phyloP scores from a whole-genome alignment of 2,113 vertebrate genomes.

The Stegostoma tigrinum region DNA sequence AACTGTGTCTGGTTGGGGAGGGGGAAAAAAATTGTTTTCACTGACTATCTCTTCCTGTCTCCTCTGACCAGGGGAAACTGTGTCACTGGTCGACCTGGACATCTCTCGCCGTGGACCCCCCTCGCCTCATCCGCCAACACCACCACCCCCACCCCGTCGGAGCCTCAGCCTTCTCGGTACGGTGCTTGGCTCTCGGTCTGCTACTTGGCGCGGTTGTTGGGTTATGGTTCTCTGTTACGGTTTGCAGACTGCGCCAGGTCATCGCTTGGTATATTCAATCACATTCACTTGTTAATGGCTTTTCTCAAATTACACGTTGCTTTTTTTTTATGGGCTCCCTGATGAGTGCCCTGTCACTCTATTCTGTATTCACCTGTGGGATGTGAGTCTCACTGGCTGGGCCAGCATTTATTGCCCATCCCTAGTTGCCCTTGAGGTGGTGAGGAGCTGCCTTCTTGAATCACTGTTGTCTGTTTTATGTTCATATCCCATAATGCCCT shows the following conservation, averaged over 20 bases:
- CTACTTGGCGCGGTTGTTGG: no score
- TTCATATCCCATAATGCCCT: no score
- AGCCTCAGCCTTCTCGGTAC: constrained; percentile 93
- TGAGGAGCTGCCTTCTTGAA: no score
- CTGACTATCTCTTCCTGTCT: neutral
- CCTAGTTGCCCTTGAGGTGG: no score
- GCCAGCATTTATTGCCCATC: no score
- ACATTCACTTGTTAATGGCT: neutral
- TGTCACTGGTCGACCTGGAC: constrained; percentile 91
- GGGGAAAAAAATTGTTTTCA: neutral
- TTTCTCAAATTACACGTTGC: neutral
- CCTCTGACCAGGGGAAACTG: constrained; percentile 75
- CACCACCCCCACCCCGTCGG: constrained; percentile 83
- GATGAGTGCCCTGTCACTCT: neutral
- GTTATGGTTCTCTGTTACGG: neutral
- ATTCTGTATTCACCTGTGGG: no score
- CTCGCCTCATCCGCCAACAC: constrained; percentile 85
- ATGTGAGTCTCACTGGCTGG: no score
- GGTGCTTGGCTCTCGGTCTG: no score
- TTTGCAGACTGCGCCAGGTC: fast-evolving
- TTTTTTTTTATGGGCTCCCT: neutral
- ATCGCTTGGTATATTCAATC: neutral
- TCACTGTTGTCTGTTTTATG: no score
- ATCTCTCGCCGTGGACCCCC: constrained; percentile 78
- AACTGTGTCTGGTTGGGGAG: neutral